Base-by-base conservation (phyloP, 2,797 vertebrate genomes). In the Anas georgica region DNA sequence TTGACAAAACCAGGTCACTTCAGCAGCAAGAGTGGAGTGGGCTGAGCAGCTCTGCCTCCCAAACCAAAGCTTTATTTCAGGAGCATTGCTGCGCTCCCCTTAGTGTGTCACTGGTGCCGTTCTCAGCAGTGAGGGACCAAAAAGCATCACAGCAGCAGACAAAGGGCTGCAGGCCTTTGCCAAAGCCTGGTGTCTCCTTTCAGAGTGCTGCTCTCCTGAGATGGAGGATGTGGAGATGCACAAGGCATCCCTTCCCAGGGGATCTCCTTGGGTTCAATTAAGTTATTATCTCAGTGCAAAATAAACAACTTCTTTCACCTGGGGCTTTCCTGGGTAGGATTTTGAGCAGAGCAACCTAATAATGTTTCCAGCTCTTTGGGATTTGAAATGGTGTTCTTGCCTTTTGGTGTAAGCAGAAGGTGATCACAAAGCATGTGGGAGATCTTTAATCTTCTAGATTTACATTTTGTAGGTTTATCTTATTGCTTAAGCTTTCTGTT, bases 1-100 rank as follows among this genome's bases (percentile, higher is more conserved):
- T 96, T 94, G 95, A 95, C 91, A 89, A 86, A 97, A 95, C 50
- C 87, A 95, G 94, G 94, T 96, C 96, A 97, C 62, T 85, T 83
- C 91, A 86, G 82, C 76, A 94, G 86, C 96, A 88, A 73, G 82
- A 94, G 72, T 21, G 43, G 83, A 92, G 79, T 54, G 50, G 70
- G 81, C 89, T 93, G 88, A 95, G 77, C 78, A 81, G 59, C 22
- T 73, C 63, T 74, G 48, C 91, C 91, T 94, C 91, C 79, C 14
- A 59, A 93, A 91, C 80, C 82, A 80, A 80, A 95, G 69, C 85
- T 83, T 63, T 69, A 55, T 62, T 87, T 79, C 68, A 66, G 56
- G 72, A 95, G 87, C 28, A 1, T 25, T 35, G 45, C 74, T 29
- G 39, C 16, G 0, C 39, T 70, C 45, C 46, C 2, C 0, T 45